A percentile compares a stretch with the other conserved stretches of the same genome.
phyloP scores from a whole-genome alignment of 2,888 invertebrate genomes.

The Dicranocentrus wangi region DNA sequence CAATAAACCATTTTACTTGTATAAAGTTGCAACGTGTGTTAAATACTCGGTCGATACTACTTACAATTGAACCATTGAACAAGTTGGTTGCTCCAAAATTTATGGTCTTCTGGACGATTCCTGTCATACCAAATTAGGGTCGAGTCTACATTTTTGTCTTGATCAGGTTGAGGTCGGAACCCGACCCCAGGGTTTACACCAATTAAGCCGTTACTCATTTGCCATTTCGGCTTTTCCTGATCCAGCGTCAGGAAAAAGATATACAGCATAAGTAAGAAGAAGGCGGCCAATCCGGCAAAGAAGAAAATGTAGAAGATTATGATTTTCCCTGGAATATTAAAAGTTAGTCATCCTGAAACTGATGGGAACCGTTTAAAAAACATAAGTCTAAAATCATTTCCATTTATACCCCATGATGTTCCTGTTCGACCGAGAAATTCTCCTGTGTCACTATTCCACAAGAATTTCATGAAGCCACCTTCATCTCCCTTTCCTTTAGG shows the following conservation, averaged over 20 bases:
- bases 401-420: conserved; percentile 92
- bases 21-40: not conserved
- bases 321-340: conserved; percentile 90
- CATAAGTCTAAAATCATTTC: not conserved
- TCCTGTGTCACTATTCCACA: conserved; percentile 93
- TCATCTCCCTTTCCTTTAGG: conserved; percentile 64
- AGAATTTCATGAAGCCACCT: conserved; percentile 77
- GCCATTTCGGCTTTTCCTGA: conserved; percentile 85
- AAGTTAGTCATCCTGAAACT: not conserved
- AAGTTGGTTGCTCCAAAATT: conserved; percentile 86
- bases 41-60: conserved; percentile 69
- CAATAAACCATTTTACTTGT: too few relatives aligned
- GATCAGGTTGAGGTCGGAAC: conserved; percentile 93
- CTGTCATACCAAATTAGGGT: conserved; percentile 96
- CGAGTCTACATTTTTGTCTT: conserved; percentile 93
- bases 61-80: conserved; percentile 86
- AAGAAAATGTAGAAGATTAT: conserved; percentile 96
- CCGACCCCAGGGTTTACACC: conserved; percentile 95
- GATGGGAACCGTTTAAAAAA: not conserved
- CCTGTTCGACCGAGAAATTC: conserved; percentile 94
- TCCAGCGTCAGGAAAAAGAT: conserved; percentile 93
- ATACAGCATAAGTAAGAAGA: conserved; percentile 94
- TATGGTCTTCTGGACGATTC: conserved; percentile 79
- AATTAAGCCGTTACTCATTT: conserved; percentile 88
- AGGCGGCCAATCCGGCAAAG: conserved; percentile 92